Evolutionary conservation across 2,113 vertebrate genomes (phyloP).

Genomic region (Nothobranchius furzeri): DNA sequence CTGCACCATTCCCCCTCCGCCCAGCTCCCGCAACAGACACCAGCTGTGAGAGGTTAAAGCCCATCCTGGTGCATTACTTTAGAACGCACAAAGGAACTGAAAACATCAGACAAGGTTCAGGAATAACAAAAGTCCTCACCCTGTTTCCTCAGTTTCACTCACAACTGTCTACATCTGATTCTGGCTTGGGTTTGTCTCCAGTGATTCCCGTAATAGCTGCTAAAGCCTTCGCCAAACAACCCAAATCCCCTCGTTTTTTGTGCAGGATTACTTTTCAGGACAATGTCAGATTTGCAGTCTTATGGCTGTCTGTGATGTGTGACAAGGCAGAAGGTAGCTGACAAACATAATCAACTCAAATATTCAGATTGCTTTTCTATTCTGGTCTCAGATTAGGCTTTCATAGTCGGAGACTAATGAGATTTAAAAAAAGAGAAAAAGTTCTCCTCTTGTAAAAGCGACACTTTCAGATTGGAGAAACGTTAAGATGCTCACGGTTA

Average conservation of each 20-base stretch:
- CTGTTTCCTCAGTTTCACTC: not conserved
- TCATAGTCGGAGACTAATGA: not conserved
- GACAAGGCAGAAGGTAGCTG: not conserved
- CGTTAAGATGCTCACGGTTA: too few species aligned
- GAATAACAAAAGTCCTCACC: not conserved
- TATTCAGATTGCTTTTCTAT: not conserved
- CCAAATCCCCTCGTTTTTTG: constrained; percentile 28
- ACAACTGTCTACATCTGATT: constrained; percentile 1
- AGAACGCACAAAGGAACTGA: not conserved
- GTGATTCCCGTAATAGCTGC: constrained; percentile 21
- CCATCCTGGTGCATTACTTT: not conserved
- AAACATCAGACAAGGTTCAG: not conserved
- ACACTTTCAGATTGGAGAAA: too few species aligned
- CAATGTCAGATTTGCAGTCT: constrained; percentile 25
- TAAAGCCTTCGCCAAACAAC: constrained; percentile 17
- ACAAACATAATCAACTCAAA: not conserved
- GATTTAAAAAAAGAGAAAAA: too few species aligned
- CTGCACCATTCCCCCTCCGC: constrained; percentile 35
- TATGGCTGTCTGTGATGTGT: not conserved
- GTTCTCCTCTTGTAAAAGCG: too few species aligned
- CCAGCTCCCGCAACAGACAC: not conserved
- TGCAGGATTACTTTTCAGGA: constrained; percentile 43
- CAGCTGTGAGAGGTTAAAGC: constrained; percentile 14
- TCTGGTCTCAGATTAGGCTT: not conserved
- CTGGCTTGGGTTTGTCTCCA: constrained; percentile 6